These are phyloP conservation scores for Agelas oroides DNA, from an alignment of 37 sponge, comb jelly and placozoan species.

Conservation along the genomic window DNA sequence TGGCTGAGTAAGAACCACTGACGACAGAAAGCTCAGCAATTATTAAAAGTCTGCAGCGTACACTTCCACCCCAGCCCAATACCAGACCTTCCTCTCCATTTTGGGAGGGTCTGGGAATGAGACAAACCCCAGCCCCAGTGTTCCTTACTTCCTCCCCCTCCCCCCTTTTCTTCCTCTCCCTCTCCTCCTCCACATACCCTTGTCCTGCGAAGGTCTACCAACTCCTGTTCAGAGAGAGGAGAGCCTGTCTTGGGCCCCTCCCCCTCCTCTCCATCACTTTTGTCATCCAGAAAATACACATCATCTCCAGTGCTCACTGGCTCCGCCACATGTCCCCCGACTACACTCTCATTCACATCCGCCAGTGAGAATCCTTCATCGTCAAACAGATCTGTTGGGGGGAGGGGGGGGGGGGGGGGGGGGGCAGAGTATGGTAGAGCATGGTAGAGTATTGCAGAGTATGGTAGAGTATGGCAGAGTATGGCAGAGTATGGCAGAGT, in stretches of 20 bases:
- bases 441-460: too few species aligned
- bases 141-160: not conserved
- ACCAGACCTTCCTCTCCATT: too few species aligned
- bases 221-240: slow-evolving; percentile 12
- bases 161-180: not conserved
- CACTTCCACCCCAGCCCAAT: too few species aligned
- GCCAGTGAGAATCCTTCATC: slow-evolving; percentile 55
- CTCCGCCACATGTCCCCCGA: not conserved
- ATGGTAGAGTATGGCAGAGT: too few species aligned
- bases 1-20: too few species aligned
- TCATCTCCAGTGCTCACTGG: not conserved
- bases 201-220: slow-evolving; percentile 22
- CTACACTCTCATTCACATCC: slow-evolving; percentile 26
- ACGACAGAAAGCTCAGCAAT: too few species aligned
- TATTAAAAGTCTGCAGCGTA: too few species aligned
- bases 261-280: slow-evolving; percentile 1
- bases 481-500: too few species aligned
- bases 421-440: too few species aligned
- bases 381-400: slow-evolving; percentile 59
- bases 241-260: too few species aligned
- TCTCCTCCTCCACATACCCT: too few species aligned
- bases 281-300: slow-evolving; percentile 46
- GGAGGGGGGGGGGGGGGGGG: not conserved
- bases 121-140: not conserved
- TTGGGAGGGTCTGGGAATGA: too few species aligned